Percentiles rank a stretch among this genome's conserved stretches.
Evolutionary conservation across 2,888 invertebrate genomes (phyloP).

Genomic region (Campoletis raptor): DNA sequence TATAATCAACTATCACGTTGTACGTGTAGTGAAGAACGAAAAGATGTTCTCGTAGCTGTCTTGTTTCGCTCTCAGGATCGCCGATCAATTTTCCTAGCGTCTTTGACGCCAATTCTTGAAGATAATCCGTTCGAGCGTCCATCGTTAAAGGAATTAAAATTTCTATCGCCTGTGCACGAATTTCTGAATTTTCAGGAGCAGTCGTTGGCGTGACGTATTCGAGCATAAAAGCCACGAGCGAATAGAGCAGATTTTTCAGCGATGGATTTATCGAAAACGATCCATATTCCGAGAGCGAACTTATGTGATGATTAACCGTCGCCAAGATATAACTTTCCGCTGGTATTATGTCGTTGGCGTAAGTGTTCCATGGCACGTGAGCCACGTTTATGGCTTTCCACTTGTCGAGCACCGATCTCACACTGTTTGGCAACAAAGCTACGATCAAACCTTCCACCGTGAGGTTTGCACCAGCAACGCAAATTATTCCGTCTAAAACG

Average conservation of each 20-base stretch:
- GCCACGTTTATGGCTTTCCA: slow-evolving; percentile 87
- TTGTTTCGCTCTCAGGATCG: slow-evolving; percentile 88
- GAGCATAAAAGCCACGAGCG: slow-evolving; percentile 88
- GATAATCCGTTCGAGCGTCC: slow-evolving; percentile 91
- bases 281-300: slow-evolving; percentile 87
- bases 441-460: slow-evolving; percentile 86
- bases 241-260: slow-evolving; percentile 88
- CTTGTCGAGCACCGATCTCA: slow-evolving; percentile 87
- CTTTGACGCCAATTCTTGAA: slow-evolving; percentile 88
- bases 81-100: slow-evolving; percentile 88
- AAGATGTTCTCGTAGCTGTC: slow-evolving; percentile 88
- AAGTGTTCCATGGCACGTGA: slow-evolving; percentile 89
- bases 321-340: slow-evolving; percentile 93
- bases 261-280: slow-evolving; percentile 88
- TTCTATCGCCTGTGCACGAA: slow-evolving; percentile 88
- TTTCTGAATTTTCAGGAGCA: slow-evolving; percentile 88
- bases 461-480: slow-evolving; percentile 84
- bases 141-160: slow-evolving; percentile 91
- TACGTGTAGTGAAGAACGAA: slow-evolving; percentile 90
- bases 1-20: slow-evolving; percentile 88
- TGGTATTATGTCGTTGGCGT: slow-evolving; percentile 92
- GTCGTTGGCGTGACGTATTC: slow-evolving; percentile 86
- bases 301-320: slow-evolving; percentile 89
- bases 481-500: slow-evolving; percentile 82
- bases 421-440: slow-evolving; percentile 86